Conservation (phyloP, 2,797 vertebrate species). For the Eutrigla gurnardus region DNA sequence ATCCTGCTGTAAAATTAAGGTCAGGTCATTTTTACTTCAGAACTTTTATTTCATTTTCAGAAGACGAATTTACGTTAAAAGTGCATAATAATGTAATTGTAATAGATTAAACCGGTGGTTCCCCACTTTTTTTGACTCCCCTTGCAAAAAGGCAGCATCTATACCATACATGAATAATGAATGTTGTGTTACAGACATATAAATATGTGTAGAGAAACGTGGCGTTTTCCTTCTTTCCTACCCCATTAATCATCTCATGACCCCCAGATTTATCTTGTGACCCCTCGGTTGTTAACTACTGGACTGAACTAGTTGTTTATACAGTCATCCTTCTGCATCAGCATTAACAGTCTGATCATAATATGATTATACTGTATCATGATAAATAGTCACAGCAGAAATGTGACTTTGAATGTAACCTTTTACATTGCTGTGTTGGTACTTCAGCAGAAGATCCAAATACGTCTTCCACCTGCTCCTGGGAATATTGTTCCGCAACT, state of each 20-base stretch:
- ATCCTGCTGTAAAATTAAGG: background rate
- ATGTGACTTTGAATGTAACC: background rate
- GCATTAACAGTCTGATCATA: background rate
- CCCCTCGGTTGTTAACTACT: background rate
- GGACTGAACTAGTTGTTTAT: background rate
- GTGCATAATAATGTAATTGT: background rate
- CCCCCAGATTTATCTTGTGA: background rate
- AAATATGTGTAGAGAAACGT: background rate
- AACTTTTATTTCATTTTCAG: background rate
- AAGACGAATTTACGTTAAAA: background rate
- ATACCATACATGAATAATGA: background rate
- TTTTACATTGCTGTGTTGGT: too few species aligned
- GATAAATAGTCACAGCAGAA: background rate
- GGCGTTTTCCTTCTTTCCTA: background rate
- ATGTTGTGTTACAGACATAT: background rate
- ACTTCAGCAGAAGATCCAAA: background rate
- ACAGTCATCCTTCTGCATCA: background rate
- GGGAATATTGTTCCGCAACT: background rate
- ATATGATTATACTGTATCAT: background rate
- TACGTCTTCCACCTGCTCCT: background rate
- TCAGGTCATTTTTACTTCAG: background rate
- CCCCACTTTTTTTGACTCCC: background rate
- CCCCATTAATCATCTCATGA: background rate
- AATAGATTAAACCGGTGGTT: background rate
- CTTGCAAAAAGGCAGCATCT: background rate